Base-by-base conservation (phyloP, 2,797 vertebrate genomes). In the Sebastes alutus region DNA sequence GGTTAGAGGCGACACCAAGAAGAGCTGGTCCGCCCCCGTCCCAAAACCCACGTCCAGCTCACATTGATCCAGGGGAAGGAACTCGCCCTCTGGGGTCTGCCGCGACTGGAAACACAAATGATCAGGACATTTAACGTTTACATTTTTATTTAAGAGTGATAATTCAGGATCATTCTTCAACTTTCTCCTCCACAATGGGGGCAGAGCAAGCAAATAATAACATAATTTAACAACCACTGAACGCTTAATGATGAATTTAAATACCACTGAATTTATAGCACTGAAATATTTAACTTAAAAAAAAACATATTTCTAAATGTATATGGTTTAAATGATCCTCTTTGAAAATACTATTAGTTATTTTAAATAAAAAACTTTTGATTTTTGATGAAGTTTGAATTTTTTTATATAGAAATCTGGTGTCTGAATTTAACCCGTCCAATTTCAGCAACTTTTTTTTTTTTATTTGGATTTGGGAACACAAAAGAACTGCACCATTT, bases 1-100 rank as follows among this genome's bases (percentile, higher is more conserved):
- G 86, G 97, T 98, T 56, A 98, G 93, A 33, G 97, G 97, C 13
- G 97, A 98, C 58, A 98, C 97, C 42, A 98, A 90, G 89, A 98
- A 98, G 72, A 98, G 96, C 89, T 98, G 97, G 91, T 98, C 97
- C 0, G 97, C 97, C 22, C 97, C 97, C 0, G 97, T 98, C 84
- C 97, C 97, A 58, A 98, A 98, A 52, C 97, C 97, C 76, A 98
- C 97, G 4, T 98, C 97, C 92, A 98, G 92, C 79, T 98, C 97
- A 75, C 97, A 96, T 89, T 98, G 97, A 87, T 98, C 97, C 87
- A 98, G 90, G 0, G 97, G 97, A 85, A 98, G 94, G 88, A 98
- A 98, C 92, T 98, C 97, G 1, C 97, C 97, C 90, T 98, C 97
- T 0, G 97, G 97, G 23, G 97, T 98, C 93, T 98, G 97, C 49